Conservation (phyloP, 2,113 vertebrate genomes). For the Tetrao urogallus region DNA sequence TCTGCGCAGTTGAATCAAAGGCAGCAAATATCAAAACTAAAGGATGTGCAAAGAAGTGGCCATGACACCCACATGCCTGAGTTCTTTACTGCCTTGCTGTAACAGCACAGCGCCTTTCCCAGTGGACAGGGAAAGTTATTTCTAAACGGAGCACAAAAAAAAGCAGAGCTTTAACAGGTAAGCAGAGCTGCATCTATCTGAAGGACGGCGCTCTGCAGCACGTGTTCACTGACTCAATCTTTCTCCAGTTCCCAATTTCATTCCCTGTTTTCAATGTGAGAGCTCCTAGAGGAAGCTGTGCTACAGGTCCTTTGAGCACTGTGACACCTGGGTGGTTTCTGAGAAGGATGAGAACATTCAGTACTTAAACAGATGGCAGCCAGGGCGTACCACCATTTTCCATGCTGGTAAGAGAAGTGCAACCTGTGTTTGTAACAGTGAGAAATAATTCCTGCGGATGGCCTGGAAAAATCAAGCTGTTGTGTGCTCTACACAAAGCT, state of each 20-base stretch:
- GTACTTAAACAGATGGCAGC: background rate
- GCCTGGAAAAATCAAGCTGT: background rate
- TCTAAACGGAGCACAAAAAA: background rate
- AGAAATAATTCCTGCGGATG: background rate
- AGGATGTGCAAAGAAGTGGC: background rate
- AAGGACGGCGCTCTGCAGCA: background rate
- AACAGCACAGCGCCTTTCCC: background rate
- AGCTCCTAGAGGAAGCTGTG: background rate
- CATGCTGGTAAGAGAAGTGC: background rate
- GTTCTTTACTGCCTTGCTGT: background rate
- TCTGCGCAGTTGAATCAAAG: background rate
- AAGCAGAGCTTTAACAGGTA: background rate
- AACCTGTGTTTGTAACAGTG: background rate
- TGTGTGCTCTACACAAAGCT: background rate
- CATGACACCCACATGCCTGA: background rate
- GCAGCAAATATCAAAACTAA: background rate
- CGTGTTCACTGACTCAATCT: background rate
- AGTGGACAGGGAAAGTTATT: background rate
- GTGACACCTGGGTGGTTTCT: background rate
- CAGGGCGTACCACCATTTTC: background rate
- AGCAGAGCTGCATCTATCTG: background rate
- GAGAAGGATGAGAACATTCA: background rate
- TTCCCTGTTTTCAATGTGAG: background rate
- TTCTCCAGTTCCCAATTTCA: background rate
- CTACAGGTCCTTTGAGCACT: background rate